These are phyloP conservation scores for Bombus picipes DNA, from an alignment of 1,140 invertebrate genomes.

Conservation along the genomic window DNA sequence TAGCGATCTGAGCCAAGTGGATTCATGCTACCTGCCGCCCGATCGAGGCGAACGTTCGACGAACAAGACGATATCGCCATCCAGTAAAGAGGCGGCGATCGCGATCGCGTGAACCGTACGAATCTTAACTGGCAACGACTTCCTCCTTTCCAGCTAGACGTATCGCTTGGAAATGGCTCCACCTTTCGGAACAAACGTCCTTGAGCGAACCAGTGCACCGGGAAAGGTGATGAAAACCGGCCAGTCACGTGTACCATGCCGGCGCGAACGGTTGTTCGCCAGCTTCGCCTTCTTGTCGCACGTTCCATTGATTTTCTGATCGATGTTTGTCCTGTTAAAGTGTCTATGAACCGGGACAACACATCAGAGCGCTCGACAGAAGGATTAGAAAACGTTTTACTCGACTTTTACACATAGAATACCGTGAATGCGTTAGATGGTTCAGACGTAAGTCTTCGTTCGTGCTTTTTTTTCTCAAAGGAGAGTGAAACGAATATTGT, in stretches of 20 bases:
- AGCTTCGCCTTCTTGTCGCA: constrained; percentile 14
- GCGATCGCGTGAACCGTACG: constrained; percentile 43
- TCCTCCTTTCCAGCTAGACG: constrained; percentile 61
- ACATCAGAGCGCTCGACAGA: background rate
- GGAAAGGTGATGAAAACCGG: constrained; percentile 73
- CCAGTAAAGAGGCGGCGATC: background rate
- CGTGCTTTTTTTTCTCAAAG: no score
- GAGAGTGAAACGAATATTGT: background rate
- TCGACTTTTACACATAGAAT: no score
- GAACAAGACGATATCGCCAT: background rate
- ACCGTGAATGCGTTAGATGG: no score
- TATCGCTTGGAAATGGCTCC: constrained; percentile 61
- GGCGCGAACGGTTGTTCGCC: constrained; percentile 49
- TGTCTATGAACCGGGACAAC: background rate
- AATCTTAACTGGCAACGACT: constrained; percentile 40
- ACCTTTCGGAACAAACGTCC: constrained; percentile 69
- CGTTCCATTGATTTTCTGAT: constrained; percentile 11
- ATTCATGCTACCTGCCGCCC: background rate
- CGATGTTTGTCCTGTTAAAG: background rate
- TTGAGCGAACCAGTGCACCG: constrained; percentile 67
- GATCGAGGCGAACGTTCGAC: constrained; percentile 19
- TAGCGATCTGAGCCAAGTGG: background rate
- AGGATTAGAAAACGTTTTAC: no score
- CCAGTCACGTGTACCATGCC: constrained; percentile 73
- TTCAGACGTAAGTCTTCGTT: no score